phyloP scores from a whole-genome alignment of 2,888 invertebrate species.

The Abrostola triplasia region DNA sequence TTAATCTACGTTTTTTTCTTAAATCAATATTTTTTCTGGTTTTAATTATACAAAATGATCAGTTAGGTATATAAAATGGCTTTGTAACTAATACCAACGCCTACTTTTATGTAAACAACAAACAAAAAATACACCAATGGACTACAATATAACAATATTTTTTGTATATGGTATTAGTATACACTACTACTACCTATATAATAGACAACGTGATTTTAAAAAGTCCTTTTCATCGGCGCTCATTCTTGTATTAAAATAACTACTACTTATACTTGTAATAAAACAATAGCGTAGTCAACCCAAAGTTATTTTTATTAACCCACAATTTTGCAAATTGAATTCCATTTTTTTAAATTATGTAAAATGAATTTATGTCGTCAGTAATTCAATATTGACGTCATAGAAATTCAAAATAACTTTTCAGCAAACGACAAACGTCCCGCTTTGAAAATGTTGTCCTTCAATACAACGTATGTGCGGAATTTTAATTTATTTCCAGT shows the following conservation, averaged over 20 bases:
- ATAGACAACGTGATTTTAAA: too few species aligned
- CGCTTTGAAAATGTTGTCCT: constrained; percentile 21
- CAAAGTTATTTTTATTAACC: background rate
- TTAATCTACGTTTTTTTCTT: constrained; percentile 22
- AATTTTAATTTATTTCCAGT: constrained; percentile 80
- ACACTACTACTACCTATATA: too few species aligned
- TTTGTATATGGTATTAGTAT: background rate
- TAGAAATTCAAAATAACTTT: constrained; percentile 1
- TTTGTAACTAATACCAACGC: constrained; percentile 1
- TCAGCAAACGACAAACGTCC: constrained; percentile 14
- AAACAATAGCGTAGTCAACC: background rate
- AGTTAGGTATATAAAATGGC: background rate
- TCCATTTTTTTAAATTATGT: too few species aligned
- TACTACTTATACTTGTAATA: too few species aligned
- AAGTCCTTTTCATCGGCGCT: too few species aligned
- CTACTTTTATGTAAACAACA: background rate
- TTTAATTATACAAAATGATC: constrained; percentile 6
- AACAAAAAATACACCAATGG: background rate
- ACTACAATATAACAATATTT: background rate
- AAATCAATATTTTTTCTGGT: constrained; percentile 4
- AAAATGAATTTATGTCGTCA: background rate
- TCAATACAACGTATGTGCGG: constrained; percentile 60
- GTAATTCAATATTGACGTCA: background rate
- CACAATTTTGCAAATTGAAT: too few species aligned
- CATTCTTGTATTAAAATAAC: too few species aligned